Conservation (phyloP, 2,888 invertebrate genomes). For the Nasonovia ribisnigri region DNA sequence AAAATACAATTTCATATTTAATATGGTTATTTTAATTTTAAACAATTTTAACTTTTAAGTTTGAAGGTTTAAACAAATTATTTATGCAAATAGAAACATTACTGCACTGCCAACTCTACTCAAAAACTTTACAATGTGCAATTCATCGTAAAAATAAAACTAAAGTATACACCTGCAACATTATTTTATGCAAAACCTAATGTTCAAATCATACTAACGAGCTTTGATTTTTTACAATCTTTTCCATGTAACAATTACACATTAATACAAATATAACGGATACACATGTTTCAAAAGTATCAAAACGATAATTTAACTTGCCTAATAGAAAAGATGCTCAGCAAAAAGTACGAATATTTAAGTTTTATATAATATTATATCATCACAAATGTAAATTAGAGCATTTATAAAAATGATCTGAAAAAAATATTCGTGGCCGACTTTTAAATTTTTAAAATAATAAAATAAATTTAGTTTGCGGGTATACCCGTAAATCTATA, state of each 20-base stretch:
- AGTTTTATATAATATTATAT: not conserved
- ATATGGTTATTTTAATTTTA: not conserved
- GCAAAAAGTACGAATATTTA: not conserved
- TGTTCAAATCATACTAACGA: constrained; percentile 18
- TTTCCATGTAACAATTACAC: not conserved
- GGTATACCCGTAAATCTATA: too few relatives aligned
- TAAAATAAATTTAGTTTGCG: not conserved
- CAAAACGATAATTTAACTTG: not conserved
- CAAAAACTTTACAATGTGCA: not conserved
- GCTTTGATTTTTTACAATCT: constrained; percentile 3
- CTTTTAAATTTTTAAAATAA: not conserved
- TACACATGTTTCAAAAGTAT: not conserved
- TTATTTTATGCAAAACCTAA: not conserved
- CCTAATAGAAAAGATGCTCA: not conserved
- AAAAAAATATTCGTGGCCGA: not conserved
- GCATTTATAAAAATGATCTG: not conserved
- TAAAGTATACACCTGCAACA: not conserved
- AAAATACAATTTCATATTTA: not conserved
- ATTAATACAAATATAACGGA: not conserved
- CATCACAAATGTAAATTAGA: not conserved
- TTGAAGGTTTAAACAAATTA: not conserved
- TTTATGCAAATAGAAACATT: not conserved
- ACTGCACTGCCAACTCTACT: not conserved
- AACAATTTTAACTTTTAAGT: not conserved
- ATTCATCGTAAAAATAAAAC: not conserved